A percentile compares a stretch with the other conserved stretches of the same genome.
Conservation (phyloP, 2,113 vertebrate genomes). For the Actinemys pallida region DNA sequence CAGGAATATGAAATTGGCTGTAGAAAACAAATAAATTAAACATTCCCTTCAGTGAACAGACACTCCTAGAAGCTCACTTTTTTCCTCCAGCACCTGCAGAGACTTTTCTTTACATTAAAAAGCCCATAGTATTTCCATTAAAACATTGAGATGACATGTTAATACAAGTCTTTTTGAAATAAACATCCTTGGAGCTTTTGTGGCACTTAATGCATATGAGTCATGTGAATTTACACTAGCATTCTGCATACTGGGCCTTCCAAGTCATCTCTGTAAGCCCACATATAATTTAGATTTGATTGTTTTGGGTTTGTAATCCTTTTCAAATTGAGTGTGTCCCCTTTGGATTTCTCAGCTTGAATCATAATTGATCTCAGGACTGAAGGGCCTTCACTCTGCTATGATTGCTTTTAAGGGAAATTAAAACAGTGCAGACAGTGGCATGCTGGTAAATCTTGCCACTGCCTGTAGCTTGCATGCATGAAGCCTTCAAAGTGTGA, state of each 20-base stretch:
- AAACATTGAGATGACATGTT: not conserved
- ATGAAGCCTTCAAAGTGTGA: not conserved
- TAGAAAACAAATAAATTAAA: slow-evolving; percentile 13
- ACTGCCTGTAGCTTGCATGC: not conserved
- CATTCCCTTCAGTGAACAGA: slow-evolving; percentile 21
- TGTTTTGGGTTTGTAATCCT: not conserved
- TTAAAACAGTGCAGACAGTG: not conserved
- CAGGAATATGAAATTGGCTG: slow-evolving; percentile 5
- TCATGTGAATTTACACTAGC: not conserved
- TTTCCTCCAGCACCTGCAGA: not conserved
- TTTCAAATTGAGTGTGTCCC: not conserved
- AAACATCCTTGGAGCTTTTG: slow-evolving; percentile 9
- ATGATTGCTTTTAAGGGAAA: slow-evolving; percentile 47
- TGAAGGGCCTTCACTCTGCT: slow-evolving; percentile 2
- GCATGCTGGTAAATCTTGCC: not conserved
- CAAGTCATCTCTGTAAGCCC: not conserved
- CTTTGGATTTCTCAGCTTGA: slow-evolving; percentile 11
- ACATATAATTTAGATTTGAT: not conserved
- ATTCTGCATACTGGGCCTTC: not conserved
- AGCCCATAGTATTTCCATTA: not conserved
- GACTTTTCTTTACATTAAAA: not conserved
- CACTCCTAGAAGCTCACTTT: slow-evolving; percentile 1
- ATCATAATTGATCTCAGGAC: not conserved
- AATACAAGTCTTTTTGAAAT: not conserved
- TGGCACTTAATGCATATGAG: not conserved